Conservation (phyloP, 2,888 invertebrate species). For the Megalurothrips usitatus region DNA sequence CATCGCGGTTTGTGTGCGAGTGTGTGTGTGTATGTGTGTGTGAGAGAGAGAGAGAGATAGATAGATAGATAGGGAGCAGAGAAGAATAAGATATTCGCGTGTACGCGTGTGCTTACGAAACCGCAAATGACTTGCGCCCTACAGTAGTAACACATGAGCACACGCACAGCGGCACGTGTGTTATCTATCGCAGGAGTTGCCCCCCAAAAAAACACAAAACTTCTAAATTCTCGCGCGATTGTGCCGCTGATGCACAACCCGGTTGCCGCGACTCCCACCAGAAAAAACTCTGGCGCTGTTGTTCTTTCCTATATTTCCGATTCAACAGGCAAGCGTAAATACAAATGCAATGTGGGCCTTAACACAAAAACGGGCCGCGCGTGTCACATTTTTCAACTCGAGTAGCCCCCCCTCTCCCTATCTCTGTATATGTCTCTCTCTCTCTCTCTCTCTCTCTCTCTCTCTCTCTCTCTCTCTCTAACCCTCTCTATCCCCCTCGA, state of each 20-base stretch:
- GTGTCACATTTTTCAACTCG: constrained; percentile 6
- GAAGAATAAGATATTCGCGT: neutral
- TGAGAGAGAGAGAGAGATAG: neutral
- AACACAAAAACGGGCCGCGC: neutral
- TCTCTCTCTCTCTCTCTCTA: too few relatives aligned
- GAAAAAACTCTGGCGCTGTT: neutral
- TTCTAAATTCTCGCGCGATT: neutral
- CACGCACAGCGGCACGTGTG: too few relatives aligned
- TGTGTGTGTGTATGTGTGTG: neutral
- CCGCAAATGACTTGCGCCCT: neutral
- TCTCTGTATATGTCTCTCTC: too few relatives aligned
- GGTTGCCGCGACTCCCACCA: neutral
- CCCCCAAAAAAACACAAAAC: neutral
- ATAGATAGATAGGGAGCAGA: too few relatives aligned
- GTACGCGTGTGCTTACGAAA: neutral
- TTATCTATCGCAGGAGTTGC: too few relatives aligned
- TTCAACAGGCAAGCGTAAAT: constrained; percentile 19
- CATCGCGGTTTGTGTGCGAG: neutral
- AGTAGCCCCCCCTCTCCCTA: neutral
- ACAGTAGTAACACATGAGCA: neutral
- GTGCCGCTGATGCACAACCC: neutral
- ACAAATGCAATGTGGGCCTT: neutral
- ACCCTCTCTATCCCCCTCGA: too few relatives aligned
- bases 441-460: too few relatives aligned
- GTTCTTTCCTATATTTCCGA: constrained; percentile 8